Base-by-base conservation (phyloP, 2,888 invertebrate genomes). In the Hypomecis atomaria region DNA sequence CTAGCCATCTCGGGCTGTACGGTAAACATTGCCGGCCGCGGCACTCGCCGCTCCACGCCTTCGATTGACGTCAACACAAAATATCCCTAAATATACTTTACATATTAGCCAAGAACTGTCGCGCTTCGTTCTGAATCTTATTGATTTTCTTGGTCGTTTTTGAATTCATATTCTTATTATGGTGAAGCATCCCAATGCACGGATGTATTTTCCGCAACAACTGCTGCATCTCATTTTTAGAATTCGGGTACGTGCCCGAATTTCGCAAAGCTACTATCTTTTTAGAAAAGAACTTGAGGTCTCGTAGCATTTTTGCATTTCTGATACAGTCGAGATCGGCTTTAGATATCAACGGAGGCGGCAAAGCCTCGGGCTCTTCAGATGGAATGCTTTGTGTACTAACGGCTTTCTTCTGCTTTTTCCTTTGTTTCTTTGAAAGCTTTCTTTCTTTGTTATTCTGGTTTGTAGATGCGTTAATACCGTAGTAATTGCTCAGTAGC, bases 101-200 rank as follows among this genome's bases (percentile, higher is more conserved):
- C 75, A 86, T 78, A 78, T 80, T 84, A 62, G 79, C 80, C 83
- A 91, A 82, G 84, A 90, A 89, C 78, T 74, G 62, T 69, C 82
- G 81, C 43, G 85, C 87, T 67, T 87, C 81, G 36, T 82, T 70
- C 73, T 88, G 85, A 43, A 83, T 73, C 71, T 81, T 88, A 58
- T 64, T 86, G 69, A 86, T 77, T 74, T 86, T 90, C 74, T 84
- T 90, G 65, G 78, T 66, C 36, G 68, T 67, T 65, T 85, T 90
- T 40, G 83, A 77, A 47, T 85, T 75, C 53, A 84, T 69, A 10
- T 71, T 72, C 45, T 76, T 74, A 47, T 80, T 82, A 13, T 38
- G 36, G 9, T 65, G 75, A 55, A 71, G 71, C 62, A 87, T 62
- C 6, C 8, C 42, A 10, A 61, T 57, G 38, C 13, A 44, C 6